A percentile compares a stretch with the other conserved stretches of the same genome.
Conservation (phyloP, 2,113 vertebrate species). For the Anoura caudifer region DNA sequence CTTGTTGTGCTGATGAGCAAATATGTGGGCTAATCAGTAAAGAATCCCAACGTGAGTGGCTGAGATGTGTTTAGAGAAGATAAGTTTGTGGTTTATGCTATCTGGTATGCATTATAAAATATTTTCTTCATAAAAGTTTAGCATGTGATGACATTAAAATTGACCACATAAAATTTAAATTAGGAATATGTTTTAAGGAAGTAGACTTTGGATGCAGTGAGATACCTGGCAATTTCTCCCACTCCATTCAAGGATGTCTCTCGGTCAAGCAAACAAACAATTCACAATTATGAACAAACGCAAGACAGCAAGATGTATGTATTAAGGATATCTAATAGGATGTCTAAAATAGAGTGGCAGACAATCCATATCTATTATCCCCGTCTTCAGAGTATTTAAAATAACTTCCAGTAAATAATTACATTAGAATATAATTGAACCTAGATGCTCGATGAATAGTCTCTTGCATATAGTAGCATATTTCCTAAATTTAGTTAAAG, state of each 20-base stretch:
- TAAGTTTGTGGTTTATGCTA: not conserved
- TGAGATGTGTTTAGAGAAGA: not conserved
- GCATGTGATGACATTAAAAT: not conserved
- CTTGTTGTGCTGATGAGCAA: not conserved
- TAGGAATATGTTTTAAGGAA: not conserved
- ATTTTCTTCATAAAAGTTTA: not conserved
- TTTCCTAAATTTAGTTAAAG: not conserved
- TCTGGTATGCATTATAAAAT: not conserved
- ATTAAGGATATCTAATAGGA: not conserved
- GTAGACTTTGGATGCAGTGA: not conserved
- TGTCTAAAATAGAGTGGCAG: not conserved
- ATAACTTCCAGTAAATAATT: not conserved
- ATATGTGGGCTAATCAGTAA: not conserved
- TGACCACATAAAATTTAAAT: not conserved
- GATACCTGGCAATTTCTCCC: fast-evolving
- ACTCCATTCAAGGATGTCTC: not conserved
- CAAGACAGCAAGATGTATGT: not conserved
- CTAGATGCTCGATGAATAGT: not conserved
- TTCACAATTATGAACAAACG: not conserved
- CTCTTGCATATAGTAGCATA: not conserved
- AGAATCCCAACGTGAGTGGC: not conserved
- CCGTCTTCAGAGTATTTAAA: not conserved
- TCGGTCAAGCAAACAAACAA: not conserved
- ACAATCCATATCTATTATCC: not conserved
- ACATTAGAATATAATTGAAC: not conserved